Evolutionary conservation across 2,888 invertebrate species (phyloP), one percentile per base, ranked within the genome.

Genomic region (Diaperis boleti): DNA sequence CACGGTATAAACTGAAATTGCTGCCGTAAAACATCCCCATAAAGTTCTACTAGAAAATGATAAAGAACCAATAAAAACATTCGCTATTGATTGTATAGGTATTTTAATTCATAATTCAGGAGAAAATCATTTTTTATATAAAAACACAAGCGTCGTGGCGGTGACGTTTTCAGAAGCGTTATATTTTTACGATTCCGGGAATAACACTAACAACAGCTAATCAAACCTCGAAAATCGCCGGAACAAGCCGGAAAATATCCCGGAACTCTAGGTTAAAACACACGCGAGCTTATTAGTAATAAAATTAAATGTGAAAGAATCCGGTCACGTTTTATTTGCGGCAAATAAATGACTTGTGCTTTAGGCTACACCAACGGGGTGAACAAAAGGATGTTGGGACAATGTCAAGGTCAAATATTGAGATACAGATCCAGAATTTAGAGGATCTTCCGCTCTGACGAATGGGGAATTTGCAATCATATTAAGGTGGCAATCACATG

Each of bases 41-140:
- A 37, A 37, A 37, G 5, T 37, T 37, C 5, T 37, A 13, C 14
- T 37, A 37, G 37, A 8, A 37, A 37, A 37, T 37, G 37, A 37
- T 37, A 37, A 14, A 37, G 5, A 10, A 14, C 3, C 37, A 10
- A 37, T 37, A 5, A 37, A 37, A 37, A 33, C 33, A 44, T 33
- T 10, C 6, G 31, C 33, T 49, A 49, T 49, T 49, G 49, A 49
- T 49, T 49, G 33, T 33, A 49, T 17, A 49, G 33, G 31, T 49
- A 33, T 8, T 33, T 29, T 49, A 15, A 49, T 49, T 7, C 18
- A 49, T 49, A 49, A 49, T 49, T 49, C 49, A 49, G 1, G 11
- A 22, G 2, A n/a, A n/a, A n/a, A n/a, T n/a, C n/a, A n/a, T n/a
- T n/a, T n/a, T n/a, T n/a, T n/a, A n/a, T n/a, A n/a, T 44, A 22